These are phyloP conservation scores for Leptoteleia sp. DNA, from an alignment of 1,140 invertebrate species.

Conservation along the genomic window DNA sequence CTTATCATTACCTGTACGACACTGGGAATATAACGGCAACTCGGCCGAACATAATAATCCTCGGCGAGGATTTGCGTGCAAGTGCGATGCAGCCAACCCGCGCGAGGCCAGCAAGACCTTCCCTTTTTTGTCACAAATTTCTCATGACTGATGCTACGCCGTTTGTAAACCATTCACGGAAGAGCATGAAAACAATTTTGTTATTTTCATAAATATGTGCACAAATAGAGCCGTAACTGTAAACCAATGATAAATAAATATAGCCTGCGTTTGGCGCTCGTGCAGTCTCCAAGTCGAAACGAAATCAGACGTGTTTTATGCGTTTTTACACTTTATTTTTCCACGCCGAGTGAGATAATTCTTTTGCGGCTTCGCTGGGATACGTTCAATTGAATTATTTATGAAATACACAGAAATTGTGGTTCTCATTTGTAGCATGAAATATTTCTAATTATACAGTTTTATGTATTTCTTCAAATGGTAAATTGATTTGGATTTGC, in stretches of 20 bases:
- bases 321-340: conserved; percentile 21
- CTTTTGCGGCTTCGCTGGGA: too few relatives aligned
- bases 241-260: conserved; percentile 43
- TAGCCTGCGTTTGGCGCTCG: neutral
- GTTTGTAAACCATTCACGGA: conserved; percentile 62
- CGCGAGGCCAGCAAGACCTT: conserved; percentile 77
- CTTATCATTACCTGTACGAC: conserved; percentile 62
- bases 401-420: too few relatives aligned
- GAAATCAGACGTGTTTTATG: conserved; percentile 8
- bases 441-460: too few relatives aligned
- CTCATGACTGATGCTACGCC: conserved; percentile 63
- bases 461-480: too few relatives aligned
- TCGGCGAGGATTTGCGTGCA: conserved; percentile 72
- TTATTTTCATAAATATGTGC: conserved; percentile 59
- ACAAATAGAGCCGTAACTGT: conserved; percentile 48
- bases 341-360: neutral
- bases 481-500: too few relatives aligned
- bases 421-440: too few relatives aligned
- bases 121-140: conserved; percentile 70
- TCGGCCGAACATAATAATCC: conserved; percentile 71
- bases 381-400: too few relatives aligned
- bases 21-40: conserved; percentile 68
- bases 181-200: conserved; percentile 59
- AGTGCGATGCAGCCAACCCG: conserved; percentile 68
- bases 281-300: conserved; percentile 4